A percentile compares a stretch with the other conserved stretches of the same genome.
Conservation (phyloP, 1,140 invertebrate genomes). For the Nylanderia fulva region DNA sequence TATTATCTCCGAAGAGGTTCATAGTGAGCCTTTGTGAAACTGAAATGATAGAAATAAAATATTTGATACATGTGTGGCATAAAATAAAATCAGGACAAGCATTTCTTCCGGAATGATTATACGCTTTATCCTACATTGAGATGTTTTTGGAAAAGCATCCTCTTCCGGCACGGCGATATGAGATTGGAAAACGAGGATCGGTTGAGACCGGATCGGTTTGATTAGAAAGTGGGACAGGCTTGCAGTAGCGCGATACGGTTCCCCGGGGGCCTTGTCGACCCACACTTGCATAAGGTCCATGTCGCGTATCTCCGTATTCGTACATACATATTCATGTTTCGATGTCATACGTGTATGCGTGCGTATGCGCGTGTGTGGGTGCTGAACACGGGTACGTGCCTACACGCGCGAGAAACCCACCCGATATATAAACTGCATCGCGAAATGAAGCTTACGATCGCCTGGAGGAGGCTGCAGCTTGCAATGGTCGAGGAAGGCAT, state of each 20-base stretch:
- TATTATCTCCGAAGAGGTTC: not conserved
- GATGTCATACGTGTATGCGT: not conserved
- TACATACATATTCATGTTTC: not conserved
- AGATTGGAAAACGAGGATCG: constrained; percentile 40
- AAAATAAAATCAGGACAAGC: not conserved
- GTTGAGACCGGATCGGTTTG: constrained; percentile 76
- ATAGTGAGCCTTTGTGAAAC: not conserved
- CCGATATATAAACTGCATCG: constrained; percentile 54
- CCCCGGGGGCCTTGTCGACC: constrained; percentile 75
- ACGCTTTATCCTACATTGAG: not conserved
- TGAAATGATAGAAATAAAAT: not conserved
- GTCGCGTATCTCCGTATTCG: constrained; percentile 29
- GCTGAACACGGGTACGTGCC: not conserved
- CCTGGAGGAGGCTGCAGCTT: constrained; percentile 36
- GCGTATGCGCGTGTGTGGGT: constrained; percentile 1
- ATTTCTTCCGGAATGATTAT: not conserved
- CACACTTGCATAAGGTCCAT: constrained; percentile 75
- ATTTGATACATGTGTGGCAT: not conserved
- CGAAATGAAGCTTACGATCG: constrained; percentile 16
- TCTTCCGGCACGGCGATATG: not conserved
- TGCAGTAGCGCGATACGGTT: constrained; percentile 75
- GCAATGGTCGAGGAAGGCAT: constrained; percentile 64
- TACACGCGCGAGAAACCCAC: not conserved
- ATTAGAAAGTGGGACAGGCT: constrained; percentile 84
- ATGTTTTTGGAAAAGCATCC: not conserved